Evolutionary conservation across 2,797 vertebrate genomes (phyloP), one percentile per base, ranked within the genome.

Genomic region (Fistularia commersonii): DNA sequence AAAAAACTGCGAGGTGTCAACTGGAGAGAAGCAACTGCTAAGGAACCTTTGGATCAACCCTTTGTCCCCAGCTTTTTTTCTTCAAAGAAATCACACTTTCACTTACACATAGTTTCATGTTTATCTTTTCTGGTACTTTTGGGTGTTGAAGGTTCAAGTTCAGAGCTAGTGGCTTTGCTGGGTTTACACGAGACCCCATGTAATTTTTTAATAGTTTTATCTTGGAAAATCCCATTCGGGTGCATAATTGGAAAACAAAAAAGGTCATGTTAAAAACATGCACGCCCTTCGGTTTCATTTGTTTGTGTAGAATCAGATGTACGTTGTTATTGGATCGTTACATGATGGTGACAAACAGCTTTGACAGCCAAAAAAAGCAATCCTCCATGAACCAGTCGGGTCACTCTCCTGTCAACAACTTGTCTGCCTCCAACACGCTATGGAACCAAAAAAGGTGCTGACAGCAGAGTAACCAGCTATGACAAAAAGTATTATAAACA

Each of bases 351-450:
- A 1, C 8, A 32, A 3, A 7, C 12, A 6, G 8, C 11, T 23
- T 39, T 11, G 6, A 14, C 23, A 6, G 32, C 2, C 13, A 31
- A 15, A 8, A n/a, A 50, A 41, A 7, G 7, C 36, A 37, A 57
- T 23, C 13, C 54, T 70, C 43, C 48, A 38, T 78, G 80, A 87
- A 88, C 84, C 77, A 61, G 85, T 81, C 54, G 11, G 70, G 51
- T 68, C 32, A 51, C 68, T 83, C 48, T 12, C 39, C 44, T 77
- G 74, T 84, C 58, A 79, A 40, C 63, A 49, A 33, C 5, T 33
- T 42, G 11, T 32, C 45, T 42, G 5, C 10, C 49, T 34, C 31
- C 45, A 41, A 32, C 12, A 31, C 57, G 31, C 1, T 1, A 6
- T 61, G 48, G 41, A 0, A 37, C 11, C 40, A 43, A 48, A 69